A percentile compares a stretch with the other conserved stretches of the same genome.
These are phyloP conservation scores for Lordiphosa andalusiaca DNA, from an alignment of 2,888 invertebrate genomes.

Conservation along the genomic window DNA sequence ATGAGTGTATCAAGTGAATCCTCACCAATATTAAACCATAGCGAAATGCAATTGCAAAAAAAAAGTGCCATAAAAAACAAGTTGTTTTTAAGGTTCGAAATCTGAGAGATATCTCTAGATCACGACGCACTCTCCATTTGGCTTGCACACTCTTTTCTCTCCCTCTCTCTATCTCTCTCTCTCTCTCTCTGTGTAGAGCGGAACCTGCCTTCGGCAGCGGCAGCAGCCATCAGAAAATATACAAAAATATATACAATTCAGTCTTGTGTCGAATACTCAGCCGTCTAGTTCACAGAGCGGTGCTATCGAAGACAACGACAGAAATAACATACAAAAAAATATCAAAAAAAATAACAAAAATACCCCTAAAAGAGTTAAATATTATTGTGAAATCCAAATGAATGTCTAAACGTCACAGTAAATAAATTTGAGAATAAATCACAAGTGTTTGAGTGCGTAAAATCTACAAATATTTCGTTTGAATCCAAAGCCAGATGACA, in stretches of 20 bases:
- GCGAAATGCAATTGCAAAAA: too few relatives aligned
- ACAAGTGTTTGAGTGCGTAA: slow-evolving; percentile 39
- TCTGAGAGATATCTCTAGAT: slow-evolving; percentile 4
- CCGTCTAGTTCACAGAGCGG: slow-evolving; percentile 46
- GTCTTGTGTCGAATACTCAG: slow-evolving; percentile 76
- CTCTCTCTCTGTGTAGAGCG: slow-evolving; percentile 11
- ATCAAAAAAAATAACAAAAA: slow-evolving; percentile 8
- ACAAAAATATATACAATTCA: slow-evolving; percentile 35
- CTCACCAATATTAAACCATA: too few relatives aligned
- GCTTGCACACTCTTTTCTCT: slow-evolving; percentile 4
- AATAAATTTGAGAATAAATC: slow-evolving; percentile 33
- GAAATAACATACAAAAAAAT: slow-evolving; percentile 14
- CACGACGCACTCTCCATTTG: slow-evolving; percentile 1
- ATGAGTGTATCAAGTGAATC: not conserved
- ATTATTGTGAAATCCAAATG: slow-evolving; percentile 50
- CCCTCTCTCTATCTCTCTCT: slow-evolving; percentile 2
- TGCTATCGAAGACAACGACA: slow-evolving; percentile 58
- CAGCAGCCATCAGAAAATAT: slow-evolving; percentile 14
- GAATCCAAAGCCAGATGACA: slow-evolving; percentile 24
- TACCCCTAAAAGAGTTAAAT: slow-evolving; percentile 30
- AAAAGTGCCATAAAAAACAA: too few relatives aligned
- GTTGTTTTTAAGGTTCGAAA: too few relatives aligned
- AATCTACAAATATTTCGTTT: slow-evolving; percentile 29
- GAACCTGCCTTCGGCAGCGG: slow-evolving; percentile 18
- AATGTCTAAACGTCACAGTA: slow-evolving; percentile 28